These are phyloP conservation scores for Heliconius hermathena DNA, from an alignment of 1,140 invertebrate genomes.

Conservation along the genomic window DNA sequence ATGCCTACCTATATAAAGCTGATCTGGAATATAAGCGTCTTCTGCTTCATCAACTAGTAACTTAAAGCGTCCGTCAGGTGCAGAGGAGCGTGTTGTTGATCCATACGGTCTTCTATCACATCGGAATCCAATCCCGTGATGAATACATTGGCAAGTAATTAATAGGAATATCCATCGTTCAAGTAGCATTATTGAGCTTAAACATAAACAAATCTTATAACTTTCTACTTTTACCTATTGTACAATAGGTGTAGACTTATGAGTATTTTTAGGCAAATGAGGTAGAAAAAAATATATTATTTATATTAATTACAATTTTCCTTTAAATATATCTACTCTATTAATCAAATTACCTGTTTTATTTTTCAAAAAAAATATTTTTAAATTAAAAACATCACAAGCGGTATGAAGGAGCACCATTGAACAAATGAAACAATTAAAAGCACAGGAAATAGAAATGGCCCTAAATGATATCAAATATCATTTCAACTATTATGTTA, in stretches of 20 bases:
- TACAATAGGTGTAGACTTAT: too few species aligned
- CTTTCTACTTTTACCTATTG: too few species aligned
- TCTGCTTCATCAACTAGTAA: constrained; percentile 53
- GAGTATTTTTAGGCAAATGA: too few species aligned
- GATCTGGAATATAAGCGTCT: constrained; percentile 62
- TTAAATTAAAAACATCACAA: neutral
- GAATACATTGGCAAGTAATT: neutral
- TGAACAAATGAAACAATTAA: constrained; percentile 33
- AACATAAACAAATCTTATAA: neutral
- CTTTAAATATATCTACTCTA: too few species aligned
- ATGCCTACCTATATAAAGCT: constrained; percentile 61
- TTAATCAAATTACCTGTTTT: neutral
- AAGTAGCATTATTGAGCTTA: neutral
- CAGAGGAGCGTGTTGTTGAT: constrained; percentile 53
- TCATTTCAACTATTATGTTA: constrained; percentile 27
- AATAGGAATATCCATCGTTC: neutral
- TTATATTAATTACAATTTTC: too few species aligned
- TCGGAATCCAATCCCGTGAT: constrained; percentile 45
- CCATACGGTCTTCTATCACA: constrained; percentile 71
- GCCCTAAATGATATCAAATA: constrained; percentile 27
- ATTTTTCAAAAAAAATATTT: neutral
- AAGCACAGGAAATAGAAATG: constrained; percentile 27
- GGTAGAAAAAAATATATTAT: too few species aligned
- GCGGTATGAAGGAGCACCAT: constrained; percentile 2
- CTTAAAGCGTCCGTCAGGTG: constrained; percentile 64